A percentile compares a stretch with the other conserved stretches of the same genome.
Evolutionary conservation across 2,888 invertebrate species (phyloP).

Genomic region (Ischnus inquisitorius): DNA sequence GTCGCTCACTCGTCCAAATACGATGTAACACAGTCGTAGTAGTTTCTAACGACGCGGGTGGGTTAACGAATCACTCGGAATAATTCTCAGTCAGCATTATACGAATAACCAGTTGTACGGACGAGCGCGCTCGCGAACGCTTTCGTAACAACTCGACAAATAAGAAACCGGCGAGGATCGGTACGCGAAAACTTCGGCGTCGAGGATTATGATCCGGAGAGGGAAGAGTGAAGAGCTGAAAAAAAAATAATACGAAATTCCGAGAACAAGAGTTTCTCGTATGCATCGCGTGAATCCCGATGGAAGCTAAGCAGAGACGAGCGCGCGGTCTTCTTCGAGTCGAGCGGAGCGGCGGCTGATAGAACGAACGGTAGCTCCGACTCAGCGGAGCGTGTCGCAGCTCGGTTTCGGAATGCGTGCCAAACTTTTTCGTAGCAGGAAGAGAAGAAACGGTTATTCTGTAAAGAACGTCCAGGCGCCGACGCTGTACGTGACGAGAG

Average conservation of each 20-base stretch:
- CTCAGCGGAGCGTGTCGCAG: conserved; percentile 71
- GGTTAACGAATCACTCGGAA: conserved; percentile 40
- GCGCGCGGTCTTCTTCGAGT: not conserved
- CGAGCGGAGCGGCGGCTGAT: conserved; percentile 40
- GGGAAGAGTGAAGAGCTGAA: not conserved
- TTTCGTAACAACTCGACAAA: conserved; percentile 32
- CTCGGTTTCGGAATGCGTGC: conserved; percentile 78
- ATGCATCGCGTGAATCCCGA: not conserved
- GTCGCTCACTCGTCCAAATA: conserved; percentile 1
- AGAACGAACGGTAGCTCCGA: conserved; percentile 68
- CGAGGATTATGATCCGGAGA: not conserved
- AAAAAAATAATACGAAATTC: conserved; percentile 14
- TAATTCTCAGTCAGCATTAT: conserved; percentile 32
- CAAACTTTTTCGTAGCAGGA: conserved; percentile 71
- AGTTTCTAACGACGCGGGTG: not conserved
- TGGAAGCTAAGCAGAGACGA: conserved; percentile 10
- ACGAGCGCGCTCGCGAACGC: conserved; percentile 6
- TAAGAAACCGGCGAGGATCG: conserved; percentile 5
- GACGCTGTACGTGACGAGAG: conserved; percentile 35
- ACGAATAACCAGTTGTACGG: conserved; percentile 42
- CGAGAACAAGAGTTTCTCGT: not conserved
- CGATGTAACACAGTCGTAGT: not conserved
- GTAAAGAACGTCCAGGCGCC: conserved; percentile 22
- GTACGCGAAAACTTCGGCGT: not conserved
- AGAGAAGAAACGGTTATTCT: conserved; percentile 72